phyloP scores from a whole-genome alignment of 2,113 vertebrate genomes.

The Trematocara variabile region DNA sequence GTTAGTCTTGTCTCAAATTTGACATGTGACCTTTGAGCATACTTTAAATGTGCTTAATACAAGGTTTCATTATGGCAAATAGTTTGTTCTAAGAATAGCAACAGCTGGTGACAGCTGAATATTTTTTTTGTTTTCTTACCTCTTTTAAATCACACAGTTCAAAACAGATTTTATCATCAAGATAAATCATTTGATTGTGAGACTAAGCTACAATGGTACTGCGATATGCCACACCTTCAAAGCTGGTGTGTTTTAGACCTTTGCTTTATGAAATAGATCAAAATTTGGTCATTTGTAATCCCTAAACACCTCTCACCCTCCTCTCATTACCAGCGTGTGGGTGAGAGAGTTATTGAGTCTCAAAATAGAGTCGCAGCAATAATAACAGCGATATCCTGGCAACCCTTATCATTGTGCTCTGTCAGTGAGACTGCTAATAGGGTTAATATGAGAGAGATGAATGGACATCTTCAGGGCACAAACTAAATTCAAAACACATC shows the following conservation, averaged over 20 bases:
- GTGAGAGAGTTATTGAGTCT: conserved; percentile 41
- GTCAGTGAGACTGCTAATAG: conserved; percentile 35
- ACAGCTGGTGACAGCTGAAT: neutral
- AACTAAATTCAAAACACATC: conserved; percentile 4
- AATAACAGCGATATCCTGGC: conserved; percentile 54
- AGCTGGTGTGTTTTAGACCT: neutral
- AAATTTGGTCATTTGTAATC: neutral
- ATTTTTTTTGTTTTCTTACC: neutral
- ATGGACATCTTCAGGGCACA: conserved; percentile 24
- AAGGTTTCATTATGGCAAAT: neutral
- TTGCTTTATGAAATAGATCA: neutral
- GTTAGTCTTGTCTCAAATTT: neutral
- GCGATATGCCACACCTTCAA: neutral
- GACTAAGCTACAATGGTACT: neutral
- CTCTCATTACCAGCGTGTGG: conserved; percentile 25
- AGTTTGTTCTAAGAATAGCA: neutral
- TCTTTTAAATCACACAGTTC: neutral
- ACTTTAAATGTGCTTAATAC: neutral
- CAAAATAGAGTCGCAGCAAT: conserved; percentile 43
- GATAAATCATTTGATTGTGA: neutral
- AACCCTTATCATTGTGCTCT: conserved; percentile 33
- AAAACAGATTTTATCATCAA: neutral
- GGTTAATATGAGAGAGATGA: conserved; percentile 49
- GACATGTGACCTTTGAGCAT: neutral
- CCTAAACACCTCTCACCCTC: neutral